Conservation (phyloP, 2,888 invertebrate genomes). For the Napeogenes inachia region DNA sequence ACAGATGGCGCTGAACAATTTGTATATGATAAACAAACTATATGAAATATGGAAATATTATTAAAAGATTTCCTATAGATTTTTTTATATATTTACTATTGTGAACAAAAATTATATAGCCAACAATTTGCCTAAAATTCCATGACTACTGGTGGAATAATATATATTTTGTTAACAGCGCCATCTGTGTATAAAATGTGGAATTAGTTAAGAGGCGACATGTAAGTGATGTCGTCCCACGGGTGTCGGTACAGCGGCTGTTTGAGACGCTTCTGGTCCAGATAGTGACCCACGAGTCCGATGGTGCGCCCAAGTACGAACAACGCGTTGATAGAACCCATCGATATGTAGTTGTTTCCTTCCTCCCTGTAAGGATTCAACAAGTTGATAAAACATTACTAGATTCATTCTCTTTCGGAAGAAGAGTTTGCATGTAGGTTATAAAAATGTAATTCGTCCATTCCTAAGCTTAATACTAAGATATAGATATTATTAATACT, state of each 20-base stretch:
- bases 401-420: neutral
- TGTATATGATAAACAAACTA: neutral
- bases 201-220: constrained; percentile 64
- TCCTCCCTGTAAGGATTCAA: constrained; percentile 83
- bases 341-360: constrained; percentile 97
- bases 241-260: constrained; percentile 99
- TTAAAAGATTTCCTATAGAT: neutral
- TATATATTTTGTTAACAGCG: constrained; percentile 3
- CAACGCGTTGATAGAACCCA: constrained; percentile 98
- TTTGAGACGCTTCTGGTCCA: constrained; percentile 99
- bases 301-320: constrained; percentile 99
- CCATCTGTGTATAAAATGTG: constrained; percentile 10
- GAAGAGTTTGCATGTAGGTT: too few relatives aligned
- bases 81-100: too few relatives aligned
- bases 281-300: constrained; percentile 98
- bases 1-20: constrained; percentile 19
- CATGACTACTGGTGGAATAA: neutral
- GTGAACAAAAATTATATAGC: too few relatives aligned
- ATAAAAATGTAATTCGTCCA: too few relatives aligned
- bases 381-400: neutral
- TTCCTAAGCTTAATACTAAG: too few relatives aligned
- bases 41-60: neutral
- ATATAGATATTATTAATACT: too few relatives aligned
- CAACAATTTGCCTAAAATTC: neutral
- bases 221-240: constrained; percentile 96